Evolutionary conservation across 2,888 invertebrate genomes (phyloP).

Genomic region (Trichopria drosophilae): DNA sequence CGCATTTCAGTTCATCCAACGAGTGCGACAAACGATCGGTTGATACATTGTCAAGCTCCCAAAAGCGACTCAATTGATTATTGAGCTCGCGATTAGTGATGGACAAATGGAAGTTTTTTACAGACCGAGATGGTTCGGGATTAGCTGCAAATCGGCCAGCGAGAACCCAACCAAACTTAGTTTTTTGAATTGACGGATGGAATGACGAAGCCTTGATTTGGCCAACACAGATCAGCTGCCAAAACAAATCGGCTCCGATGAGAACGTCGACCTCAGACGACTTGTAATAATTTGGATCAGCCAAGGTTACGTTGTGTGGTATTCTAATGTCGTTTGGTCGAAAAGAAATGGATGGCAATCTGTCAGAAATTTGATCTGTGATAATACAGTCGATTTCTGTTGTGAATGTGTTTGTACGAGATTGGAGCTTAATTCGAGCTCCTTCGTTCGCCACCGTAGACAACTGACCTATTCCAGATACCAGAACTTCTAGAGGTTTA

Average conservation of each 20-base stretch:
- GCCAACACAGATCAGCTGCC: too few species aligned
- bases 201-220: too few species aligned
- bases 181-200: neutral
- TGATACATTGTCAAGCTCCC: slow-evolving; percentile 16
- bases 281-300: neutral
- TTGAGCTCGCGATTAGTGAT: slow-evolving; percentile 5
- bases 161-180: neutral
- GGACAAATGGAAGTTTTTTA: too few species aligned
- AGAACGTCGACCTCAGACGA: neutral
- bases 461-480: too few species aligned
- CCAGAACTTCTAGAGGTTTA: too few species aligned
- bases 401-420: neutral
- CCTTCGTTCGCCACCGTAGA: too few species aligned
- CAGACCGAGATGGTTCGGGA: too few species aligned
- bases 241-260: too few species aligned
- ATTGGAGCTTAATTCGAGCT: too few species aligned
- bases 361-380: neutral
- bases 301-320: neutral
- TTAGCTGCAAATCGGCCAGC: too few species aligned
- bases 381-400: neutral
- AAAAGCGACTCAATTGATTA: slow-evolving; percentile 19
- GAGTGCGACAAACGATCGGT: neutral
- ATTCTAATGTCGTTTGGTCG: neutral
- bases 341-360: neutral
- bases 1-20: neutral